Base-by-base conservation (phyloP, 2,113 vertebrate species). In the Orientallactaga bullata region DNA sequence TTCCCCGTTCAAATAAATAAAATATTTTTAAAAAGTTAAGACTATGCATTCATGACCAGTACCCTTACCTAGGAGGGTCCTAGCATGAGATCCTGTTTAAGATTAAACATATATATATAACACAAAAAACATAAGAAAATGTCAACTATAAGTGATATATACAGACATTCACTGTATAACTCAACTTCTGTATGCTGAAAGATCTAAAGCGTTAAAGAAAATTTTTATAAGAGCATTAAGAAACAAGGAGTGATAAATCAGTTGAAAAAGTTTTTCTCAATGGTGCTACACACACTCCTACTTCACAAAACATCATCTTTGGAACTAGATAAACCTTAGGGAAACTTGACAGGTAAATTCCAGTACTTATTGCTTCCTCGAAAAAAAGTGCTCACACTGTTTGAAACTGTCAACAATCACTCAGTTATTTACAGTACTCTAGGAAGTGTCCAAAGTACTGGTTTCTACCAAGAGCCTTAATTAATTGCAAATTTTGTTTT, bases 241-340 rank as follows among this genome's bases (percentile, higher is more conserved):
- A 84, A 81, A 89, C 47, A 80, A 83, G 71, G n/a, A 30, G 21
- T 32, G 24, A 72, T 86, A 32, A 80, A 81, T 96, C 58, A 35
- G 58, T 28, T 68, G 39, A 21, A 61, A 90, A 80, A 93, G 39
- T 89, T 84, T 60, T 82, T 82, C 26, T 95, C 60, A 81, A 4
- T 72, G 76, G 85, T 69, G 61, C 21, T 82, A 58, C 69, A 94
- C 68, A 42, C 4, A 76, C 20, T 63, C 47, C 28, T 3, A 7
- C 61, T 80, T 83, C 61, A 94, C 21, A 74, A 79, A 92, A 87
- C 42, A 66, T 28, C 73, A 74, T 63, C 73, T 92, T 74, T 76
- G 76, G 37, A 94, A 82, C 24, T 42, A 90, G 13, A 77, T 92
- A 87, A 85, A 93, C 35, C 68, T 37, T 79, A 21, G 4, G 35